These are phyloP conservation scores for Augochlora pura DNA, from an alignment of 1,140 invertebrate species.

Conservation along the genomic window DNA sequence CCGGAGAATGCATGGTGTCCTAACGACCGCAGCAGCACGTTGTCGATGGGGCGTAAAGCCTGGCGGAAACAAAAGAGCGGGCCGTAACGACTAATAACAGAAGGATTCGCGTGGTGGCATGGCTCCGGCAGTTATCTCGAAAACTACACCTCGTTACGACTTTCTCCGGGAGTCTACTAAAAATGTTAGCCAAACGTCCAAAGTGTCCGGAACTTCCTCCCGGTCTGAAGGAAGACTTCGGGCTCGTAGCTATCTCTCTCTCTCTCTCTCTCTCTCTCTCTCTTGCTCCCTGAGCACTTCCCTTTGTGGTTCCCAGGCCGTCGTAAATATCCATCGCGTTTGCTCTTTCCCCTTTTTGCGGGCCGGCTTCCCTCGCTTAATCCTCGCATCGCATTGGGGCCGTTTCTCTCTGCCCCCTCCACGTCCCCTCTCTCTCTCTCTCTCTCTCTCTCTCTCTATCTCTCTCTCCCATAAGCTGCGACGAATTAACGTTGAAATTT, in stretches of 20 bases:
- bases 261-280: not conserved
- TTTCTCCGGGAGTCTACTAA: not conserved
- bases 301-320: constrained; percentile 16
- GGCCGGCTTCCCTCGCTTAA: not conserved
- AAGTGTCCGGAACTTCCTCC: constrained; percentile 12
- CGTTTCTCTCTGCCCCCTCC: too few species aligned
- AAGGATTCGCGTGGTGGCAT: too few species aligned
- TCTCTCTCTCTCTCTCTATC: too few species aligned
- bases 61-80: too few species aligned
- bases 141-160: not conserved
- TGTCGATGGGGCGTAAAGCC: too few species aligned
- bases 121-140: too few species aligned
- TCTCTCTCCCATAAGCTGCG: not conserved
- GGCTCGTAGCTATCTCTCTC: not conserved
- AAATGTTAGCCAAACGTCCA: not conserved
- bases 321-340: constrained; percentile 20
- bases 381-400: not conserved
- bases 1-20: too few species aligned
- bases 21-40: too few species aligned
- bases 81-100: too few species aligned
- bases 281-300: not conserved
- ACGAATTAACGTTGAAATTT: constrained; percentile 7
- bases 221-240: constrained; percentile 6
- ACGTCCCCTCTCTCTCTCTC: too few species aligned
- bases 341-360: not conserved